These are phyloP conservation scores for Hymenopus coronatus DNA, from an alignment of 2,888 invertebrate genomes.

Conservation along the genomic window DNA sequence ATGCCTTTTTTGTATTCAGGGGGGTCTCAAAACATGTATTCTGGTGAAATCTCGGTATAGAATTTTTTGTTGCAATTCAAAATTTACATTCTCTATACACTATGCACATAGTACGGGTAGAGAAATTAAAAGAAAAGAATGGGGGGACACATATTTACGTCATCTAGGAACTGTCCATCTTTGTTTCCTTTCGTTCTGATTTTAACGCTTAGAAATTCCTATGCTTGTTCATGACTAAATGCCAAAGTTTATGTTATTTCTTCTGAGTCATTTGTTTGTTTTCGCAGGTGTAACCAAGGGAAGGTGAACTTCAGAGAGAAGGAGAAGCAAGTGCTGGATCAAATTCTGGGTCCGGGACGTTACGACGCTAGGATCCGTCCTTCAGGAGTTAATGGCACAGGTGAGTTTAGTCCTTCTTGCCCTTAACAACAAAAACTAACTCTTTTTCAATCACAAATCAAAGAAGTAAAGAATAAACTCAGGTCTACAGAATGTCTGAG, in stretches of 20 bases:
- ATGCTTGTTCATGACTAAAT: no score
- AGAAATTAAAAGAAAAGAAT: no score
- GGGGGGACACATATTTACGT: no score
- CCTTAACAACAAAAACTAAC: neutral
- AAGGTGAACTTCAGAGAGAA: constrained; percentile 90
- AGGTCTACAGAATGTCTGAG: neutral
- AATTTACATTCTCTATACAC: no score
- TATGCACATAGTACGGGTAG: no score
- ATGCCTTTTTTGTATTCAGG: no score
- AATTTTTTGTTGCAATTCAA: no score
- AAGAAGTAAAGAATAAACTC: neutral
- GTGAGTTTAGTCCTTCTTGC: constrained; percentile 54
- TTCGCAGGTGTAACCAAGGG: constrained; percentile 68
- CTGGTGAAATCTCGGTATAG: no score
- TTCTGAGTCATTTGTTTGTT: neutral
- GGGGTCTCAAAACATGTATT: no score
- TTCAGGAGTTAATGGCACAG: constrained; percentile 91
- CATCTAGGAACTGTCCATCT: no score
- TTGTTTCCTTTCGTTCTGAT: no score
- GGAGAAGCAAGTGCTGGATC: constrained; percentile 91
- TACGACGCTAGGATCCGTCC: constrained; percentile 93
- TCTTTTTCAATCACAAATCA: neutral
- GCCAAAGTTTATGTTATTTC: neutral
- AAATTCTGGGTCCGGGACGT: constrained; percentile 84
- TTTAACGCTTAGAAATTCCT: no score